Percentiles rank a stretch among this genome's conserved stretches.
Conservation (phyloP, 2,797 vertebrate species). For the Agapornis canus region DNA sequence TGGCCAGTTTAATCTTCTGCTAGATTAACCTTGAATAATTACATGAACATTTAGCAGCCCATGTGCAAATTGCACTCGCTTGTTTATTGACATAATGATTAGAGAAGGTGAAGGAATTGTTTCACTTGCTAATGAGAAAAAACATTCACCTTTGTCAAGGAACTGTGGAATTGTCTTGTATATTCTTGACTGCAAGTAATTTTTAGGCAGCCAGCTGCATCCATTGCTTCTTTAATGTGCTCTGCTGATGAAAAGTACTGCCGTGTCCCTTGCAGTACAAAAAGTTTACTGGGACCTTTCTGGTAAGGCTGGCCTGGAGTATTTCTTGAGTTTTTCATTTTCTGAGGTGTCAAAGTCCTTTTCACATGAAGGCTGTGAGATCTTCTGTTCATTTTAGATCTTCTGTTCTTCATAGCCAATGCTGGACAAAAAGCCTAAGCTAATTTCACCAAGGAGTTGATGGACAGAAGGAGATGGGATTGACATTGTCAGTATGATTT, state of each 20-base stretch:
- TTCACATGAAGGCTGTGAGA: rapidly evolving
- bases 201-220: neutral
- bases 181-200: neutral
- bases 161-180: neutral
- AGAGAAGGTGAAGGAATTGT: neutral
- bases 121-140: neutral
- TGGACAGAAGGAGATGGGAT: neutral
- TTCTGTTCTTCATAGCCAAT: neutral
- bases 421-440: neutral
- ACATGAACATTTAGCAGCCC: neutral
- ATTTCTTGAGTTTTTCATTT: neutral
- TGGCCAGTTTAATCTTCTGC: neutral
- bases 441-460: neutral
- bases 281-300: neutral
- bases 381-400: neutral
- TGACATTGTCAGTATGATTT: neutral
- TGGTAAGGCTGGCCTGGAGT: neutral
- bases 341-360: neutral
- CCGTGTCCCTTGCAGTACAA: neutral
- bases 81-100: neutral
- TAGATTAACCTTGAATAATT: slow-evolving; percentile 38
- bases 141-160: neutral
- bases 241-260: neutral
- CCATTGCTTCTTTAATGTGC: neutral
- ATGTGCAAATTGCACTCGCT: neutral